Percentiles rank a stretch among this genome's conserved stretches.
Evolutionary conservation across 2,888 invertebrate genomes (phyloP).

Genomic region (Phaedon cochleariae): DNA sequence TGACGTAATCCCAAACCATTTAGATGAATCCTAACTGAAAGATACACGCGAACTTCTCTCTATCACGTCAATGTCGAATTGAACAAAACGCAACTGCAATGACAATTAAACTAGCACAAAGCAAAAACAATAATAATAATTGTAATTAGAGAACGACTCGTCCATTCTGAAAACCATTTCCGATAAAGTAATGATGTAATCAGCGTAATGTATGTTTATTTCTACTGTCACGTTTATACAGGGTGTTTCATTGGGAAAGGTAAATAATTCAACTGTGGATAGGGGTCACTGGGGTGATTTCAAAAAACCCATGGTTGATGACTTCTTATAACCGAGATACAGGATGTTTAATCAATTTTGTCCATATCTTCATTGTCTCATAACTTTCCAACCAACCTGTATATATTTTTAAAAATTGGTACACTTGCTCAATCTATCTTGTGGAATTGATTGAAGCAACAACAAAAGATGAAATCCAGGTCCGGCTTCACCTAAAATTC

Average conservation of each 20-base stretch:
- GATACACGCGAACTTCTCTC: background rate
- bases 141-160: constrained; percentile 19
- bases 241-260: background rate
- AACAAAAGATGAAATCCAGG: too few species aligned
- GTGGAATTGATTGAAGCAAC: too few species aligned
- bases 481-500: too few species aligned
- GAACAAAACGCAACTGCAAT: constrained; percentile 11
- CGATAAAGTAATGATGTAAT: constrained; percentile 29
- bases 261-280: background rate
- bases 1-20: background rate
- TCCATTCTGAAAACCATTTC: constrained; percentile 25
- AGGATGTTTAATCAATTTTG: too few species aligned
- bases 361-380: too few species aligned
- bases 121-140: constrained; percentile 18
- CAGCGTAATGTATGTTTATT: constrained; percentile 20
- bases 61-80: constrained; percentile 8
- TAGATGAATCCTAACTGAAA: background rate
- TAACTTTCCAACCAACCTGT: too few species aligned
- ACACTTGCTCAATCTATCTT: too few species aligned
- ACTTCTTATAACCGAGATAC: too few species aligned
- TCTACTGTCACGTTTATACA: constrained; percentile 18
- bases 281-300: background rate
- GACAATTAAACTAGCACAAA: constrained; percentile 19
- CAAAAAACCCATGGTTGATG: too few species aligned
- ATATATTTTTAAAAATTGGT: too few species aligned